Evolutionary conservation across 2,113 vertebrate genomes (phyloP), one percentile per base, ranked within the genome.

Genomic region (Tachysurus vachellii): DNA sequence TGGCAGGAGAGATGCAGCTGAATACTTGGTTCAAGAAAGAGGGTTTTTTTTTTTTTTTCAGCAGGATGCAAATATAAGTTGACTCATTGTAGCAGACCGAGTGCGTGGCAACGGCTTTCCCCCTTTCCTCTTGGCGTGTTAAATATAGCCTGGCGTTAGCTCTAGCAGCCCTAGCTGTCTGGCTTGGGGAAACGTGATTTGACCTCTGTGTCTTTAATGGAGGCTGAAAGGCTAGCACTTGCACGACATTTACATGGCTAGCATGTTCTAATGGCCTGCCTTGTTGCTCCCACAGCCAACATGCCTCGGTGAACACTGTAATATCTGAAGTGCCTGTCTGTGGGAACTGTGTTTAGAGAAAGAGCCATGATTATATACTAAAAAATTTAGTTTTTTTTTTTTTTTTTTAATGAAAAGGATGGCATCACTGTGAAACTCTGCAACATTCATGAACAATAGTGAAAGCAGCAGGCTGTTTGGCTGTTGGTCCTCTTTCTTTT

Each of bases 351-450:
- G 81, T 88, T 88, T 83, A 87, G 85, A 93, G 83, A 83, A 53
- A 68, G 68, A 77, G 68, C 47, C 80, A 87, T 92, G 86, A 89
- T 79, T 36, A 36, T 36, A 36, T 36, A 36, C 2, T 1, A 36
- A 36, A 36, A 36, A 36, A 36, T 1, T 36, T 36, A 36, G 1
- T 36, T 50, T 50, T 50, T 50, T 50, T 50, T 50, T 50, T 5
- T 50, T 50, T 50, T 91, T 91, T 91, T 76, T 85, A 79, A 92
- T 50, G 7, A 75, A 19, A 66, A 81, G 86, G 88, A 90, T 93
- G 89, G 86, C 86, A 88, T 94, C 94, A 95, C 94, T 95, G 95
- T 95, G 94, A 94, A 92, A 82, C 91, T 86, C 92, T 91, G 92
- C 95, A 94, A 92, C 94, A 94, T 93, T 83, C 80, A 76, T 57